Percentiles rank a stretch among this genome's conserved stretches.
phyloP scores from a whole-genome alignment of 2,888 invertebrate species.

The Drymonia ruficornis region DNA sequence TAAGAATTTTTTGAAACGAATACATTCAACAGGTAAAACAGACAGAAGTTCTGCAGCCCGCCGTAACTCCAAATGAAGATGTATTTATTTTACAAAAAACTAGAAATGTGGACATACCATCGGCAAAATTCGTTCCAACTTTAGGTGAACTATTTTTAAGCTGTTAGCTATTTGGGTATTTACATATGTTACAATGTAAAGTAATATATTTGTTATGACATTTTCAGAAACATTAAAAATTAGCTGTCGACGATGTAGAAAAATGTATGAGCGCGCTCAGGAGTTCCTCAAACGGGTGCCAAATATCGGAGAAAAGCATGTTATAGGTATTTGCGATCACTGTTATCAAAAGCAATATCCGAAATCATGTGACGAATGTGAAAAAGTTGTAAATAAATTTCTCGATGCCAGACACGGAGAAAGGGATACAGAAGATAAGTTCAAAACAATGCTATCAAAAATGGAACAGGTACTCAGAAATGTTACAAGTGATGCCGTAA shows the following conservation, averaged over 20 bases:
- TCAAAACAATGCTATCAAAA: slow-evolving; percentile 41
- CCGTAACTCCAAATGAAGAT: neutral
- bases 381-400: slow-evolving; percentile 56
- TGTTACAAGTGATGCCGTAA: slow-evolving; percentile 15
- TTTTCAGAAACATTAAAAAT: slow-evolving; percentile 54
- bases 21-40: neutral
- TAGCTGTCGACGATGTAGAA: slow-evolving; percentile 60
- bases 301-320: slow-evolving; percentile 42
- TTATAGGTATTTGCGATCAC: slow-evolving; percentile 59
- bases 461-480: slow-evolving; percentile 35
- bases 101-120: neutral
- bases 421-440: slow-evolving; percentile 37
- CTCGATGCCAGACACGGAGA: slow-evolving; percentile 39
- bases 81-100: slow-evolving; percentile 2
- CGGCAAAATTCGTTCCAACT: neutral
- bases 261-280: slow-evolving; percentile 49
- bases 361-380: slow-evolving; percentile 54
- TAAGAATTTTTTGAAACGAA: neutral
- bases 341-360: slow-evolving; percentile 43
- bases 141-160: neutral
- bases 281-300: slow-evolving; percentile 45
- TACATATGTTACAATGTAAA: neutral
- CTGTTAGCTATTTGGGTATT: neutral
- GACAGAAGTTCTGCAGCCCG: neutral
- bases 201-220: neutral